phyloP scores from a whole-genome alignment of 1,140 invertebrate genomes.

The Drosophila sucinea region DNA sequence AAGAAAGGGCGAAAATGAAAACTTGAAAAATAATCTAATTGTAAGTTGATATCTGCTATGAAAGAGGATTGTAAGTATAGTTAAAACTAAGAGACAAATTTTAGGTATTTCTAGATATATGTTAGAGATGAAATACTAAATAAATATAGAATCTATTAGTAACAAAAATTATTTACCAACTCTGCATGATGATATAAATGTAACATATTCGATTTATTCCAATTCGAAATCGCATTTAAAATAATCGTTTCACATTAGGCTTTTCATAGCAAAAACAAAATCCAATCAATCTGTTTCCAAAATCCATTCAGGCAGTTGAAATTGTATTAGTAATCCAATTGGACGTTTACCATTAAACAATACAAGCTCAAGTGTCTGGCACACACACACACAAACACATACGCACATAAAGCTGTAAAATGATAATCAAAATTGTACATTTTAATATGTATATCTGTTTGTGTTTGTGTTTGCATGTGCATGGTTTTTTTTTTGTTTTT shows the following conservation, averaged over 20 bases:
- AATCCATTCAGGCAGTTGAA: constrained; percentile 8
- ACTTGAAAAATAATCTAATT: too few relatives aligned
- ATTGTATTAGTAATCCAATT: constrained; percentile 10
- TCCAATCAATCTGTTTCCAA: constrained; percentile 15
- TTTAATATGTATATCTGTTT: constrained; percentile 51
- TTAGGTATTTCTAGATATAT: too few relatives aligned
- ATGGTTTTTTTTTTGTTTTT: not conserved
- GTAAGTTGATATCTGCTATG: too few relatives aligned
- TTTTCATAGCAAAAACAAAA: not conserved
- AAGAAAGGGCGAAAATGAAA: too few relatives aligned
- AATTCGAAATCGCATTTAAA: not conserved
- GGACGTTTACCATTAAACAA: constrained; percentile 38
- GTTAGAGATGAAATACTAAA: too few relatives aligned
- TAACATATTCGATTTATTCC: not conserved
- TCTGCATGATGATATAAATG: not conserved
- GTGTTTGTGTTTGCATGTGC: not conserved
- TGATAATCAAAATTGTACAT: constrained; percentile 77
- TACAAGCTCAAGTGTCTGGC: constrained; percentile 49
- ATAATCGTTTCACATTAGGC: not conserved
- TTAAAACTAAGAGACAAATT: too few relatives aligned
- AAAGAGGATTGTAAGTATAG: too few relatives aligned
- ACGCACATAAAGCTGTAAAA: constrained; percentile 67
- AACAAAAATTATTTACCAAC: too few relatives aligned
- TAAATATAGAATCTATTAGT: too few relatives aligned
- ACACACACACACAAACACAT: too few relatives aligned